phyloP scores from a whole-genome alignment of 2,888 invertebrate genomes.

The Theretra japonica region DNA sequence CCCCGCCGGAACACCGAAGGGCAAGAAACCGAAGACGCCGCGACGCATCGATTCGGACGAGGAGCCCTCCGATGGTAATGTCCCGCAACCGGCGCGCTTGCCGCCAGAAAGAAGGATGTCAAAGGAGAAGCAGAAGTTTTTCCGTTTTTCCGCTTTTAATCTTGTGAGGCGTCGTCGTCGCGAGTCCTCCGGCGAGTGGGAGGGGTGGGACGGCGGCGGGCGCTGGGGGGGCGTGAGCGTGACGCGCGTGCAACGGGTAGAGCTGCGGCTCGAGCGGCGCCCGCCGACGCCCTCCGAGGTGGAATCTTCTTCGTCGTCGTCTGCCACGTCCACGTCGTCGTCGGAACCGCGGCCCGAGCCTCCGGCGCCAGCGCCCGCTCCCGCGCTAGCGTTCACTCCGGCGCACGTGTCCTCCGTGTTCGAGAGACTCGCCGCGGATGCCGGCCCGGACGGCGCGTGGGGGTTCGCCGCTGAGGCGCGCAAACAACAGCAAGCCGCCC shows the following conservation, averaged over 20 bases:
- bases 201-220: conserved; percentile 61
- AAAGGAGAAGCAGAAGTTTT: conserved; percentile 95
- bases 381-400: conserved; percentile 45
- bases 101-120: conserved; percentile 91
- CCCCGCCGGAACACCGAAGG: conserved; percentile 65
- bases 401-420: conserved; percentile 63
- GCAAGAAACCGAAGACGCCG: conserved; percentile 62
- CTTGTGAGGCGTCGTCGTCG: conserved; percentile 83
- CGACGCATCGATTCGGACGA: conserved; percentile 68
- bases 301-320: conserved; percentile 33
- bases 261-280: conserved; percentile 64
- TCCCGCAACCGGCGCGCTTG: conserved; percentile 55
- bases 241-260: conserved; percentile 71
- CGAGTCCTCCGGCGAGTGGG: conserved; percentile 70
- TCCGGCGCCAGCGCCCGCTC: conserved; percentile 43
- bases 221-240: conserved; percentile 68
- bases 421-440: conserved; percentile 70
- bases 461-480: conserved; percentile 86
- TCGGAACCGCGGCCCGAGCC: conserved; percentile 41
- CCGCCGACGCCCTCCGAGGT: conserved; percentile 39
- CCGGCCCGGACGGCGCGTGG: conserved; percentile 74
- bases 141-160: conserved; percentile 92
- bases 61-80: conserved; percentile 83
- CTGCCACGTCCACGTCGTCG: conserved; percentile 37
- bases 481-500: conserved; percentile 60